phyloP scores from a whole-genome alignment of 2,888 invertebrate genomes.

The Plagodis dolabraria region DNA sequence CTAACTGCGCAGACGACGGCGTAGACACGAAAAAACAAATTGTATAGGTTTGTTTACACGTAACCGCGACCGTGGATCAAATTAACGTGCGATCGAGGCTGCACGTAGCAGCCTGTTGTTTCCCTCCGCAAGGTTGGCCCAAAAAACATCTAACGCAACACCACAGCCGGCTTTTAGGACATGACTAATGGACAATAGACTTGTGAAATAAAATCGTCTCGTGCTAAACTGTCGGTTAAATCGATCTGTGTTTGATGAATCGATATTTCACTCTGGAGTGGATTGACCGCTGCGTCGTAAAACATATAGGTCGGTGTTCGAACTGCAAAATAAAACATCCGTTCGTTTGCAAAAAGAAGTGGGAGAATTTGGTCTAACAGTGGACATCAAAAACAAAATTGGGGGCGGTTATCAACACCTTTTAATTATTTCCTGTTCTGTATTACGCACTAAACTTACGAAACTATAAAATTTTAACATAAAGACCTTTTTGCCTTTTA shows the following conservation, averaged over 20 bases:
- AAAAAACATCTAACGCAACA: slow-evolving; percentile 69
- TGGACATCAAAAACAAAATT: slow-evolving; percentile 16
- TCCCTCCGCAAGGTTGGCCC: slow-evolving; percentile 63
- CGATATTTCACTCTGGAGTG: slow-evolving; percentile 18
- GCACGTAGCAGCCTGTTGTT: slow-evolving; percentile 69
- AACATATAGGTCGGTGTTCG: slow-evolving; percentile 25
- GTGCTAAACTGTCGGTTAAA: slow-evolving; percentile 20
- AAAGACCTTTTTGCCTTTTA: background rate
- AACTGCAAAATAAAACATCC: slow-evolving; percentile 26
- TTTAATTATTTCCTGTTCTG: slow-evolving; percentile 1
- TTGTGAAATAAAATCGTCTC: slow-evolving; percentile 61
- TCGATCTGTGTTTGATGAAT: slow-evolving; percentile 12
- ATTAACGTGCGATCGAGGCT: slow-evolving; percentile 73
- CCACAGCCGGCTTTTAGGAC: slow-evolving; percentile 64
- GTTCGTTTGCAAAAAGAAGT: slow-evolving; percentile 23
- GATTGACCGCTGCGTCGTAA: slow-evolving; percentile 31
- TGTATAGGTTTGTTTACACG: slow-evolving; percentile 60
- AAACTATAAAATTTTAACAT: no score
- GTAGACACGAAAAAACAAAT: slow-evolving; percentile 54
- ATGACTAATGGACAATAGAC: slow-evolving; percentile 74
- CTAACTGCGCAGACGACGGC: slow-evolving; percentile 33
- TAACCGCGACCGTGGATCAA: slow-evolving; percentile 66
- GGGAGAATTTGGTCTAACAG: slow-evolving; percentile 16
- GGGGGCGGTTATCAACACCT: background rate
- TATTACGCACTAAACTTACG: background rate